phyloP scores from a whole-genome alignment of 2,888 invertebrate genomes.

The Hoplodrina blanda region DNA sequence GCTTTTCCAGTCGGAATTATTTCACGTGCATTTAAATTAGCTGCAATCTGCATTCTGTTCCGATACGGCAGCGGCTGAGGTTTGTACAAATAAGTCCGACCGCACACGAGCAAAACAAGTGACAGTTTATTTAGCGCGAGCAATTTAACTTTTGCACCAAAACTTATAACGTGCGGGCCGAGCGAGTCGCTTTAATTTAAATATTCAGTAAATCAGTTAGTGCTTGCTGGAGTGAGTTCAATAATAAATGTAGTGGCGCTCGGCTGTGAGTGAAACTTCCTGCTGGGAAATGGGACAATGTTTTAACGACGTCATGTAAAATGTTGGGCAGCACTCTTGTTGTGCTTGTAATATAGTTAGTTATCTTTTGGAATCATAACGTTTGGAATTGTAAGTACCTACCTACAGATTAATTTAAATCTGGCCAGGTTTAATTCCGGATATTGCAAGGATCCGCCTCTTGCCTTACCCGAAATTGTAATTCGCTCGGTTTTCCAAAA shows the following conservation, averaged over 20 bases:
- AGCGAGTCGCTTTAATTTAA: constrained; percentile 63
- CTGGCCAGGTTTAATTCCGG: neutral
- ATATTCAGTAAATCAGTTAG: constrained; percentile 67
- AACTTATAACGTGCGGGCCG: constrained; percentile 50
- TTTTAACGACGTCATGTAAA: constrained; percentile 18
- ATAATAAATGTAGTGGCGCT: constrained; percentile 51
- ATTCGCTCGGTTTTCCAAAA: constrained; percentile 9
- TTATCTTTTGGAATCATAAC: neutral
- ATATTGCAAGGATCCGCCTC: constrained; percentile 1
- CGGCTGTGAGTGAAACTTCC: constrained; percentile 28
- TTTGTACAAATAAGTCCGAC: constrained; percentile 36
- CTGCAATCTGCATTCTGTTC: constrained; percentile 30
- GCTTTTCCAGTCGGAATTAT: constrained; percentile 41
- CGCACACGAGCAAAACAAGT: constrained; percentile 22
- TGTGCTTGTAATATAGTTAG: neutral
- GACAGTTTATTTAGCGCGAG: constrained; percentile 59
- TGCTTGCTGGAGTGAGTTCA: constrained; percentile 35
- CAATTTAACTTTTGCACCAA: constrained; percentile 66
- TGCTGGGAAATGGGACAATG: constrained; percentile 23
- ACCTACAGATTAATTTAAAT: neutral
- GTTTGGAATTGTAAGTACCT: neutral
- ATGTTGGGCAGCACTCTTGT: constrained; percentile 12
- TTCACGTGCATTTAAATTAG: constrained; percentile 49
- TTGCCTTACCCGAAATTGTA: constrained; percentile 1
- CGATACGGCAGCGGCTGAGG: constrained; percentile 17